Evolutionary conservation across 2,113 vertebrate genomes (phyloP).

Genomic region (Axis porcinus): DNA sequence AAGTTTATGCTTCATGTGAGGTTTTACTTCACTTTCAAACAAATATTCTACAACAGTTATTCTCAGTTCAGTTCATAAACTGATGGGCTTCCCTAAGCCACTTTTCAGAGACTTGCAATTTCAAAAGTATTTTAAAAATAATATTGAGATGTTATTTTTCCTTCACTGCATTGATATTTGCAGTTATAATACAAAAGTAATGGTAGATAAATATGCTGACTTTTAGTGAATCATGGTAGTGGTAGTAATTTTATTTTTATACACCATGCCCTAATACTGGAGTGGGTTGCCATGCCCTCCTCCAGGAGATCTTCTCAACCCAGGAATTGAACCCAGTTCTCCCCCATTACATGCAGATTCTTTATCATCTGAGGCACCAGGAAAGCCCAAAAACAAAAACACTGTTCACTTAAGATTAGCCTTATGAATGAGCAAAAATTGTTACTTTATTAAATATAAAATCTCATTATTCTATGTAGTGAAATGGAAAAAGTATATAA

Average conservation of each 20-base stretch:
- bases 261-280: accelerated
- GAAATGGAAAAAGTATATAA: not conserved
- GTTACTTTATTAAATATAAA: not conserved
- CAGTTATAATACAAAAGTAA: not conserved
- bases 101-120: not conserved
- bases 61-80: not conserved
- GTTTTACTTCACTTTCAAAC: not conserved
- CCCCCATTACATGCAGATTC: not conserved
- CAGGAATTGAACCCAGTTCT: not conserved
- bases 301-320: not conserved
- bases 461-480: not conserved
- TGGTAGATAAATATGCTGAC: not conserved
- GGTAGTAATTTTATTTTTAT: not conserved
- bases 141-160: not conserved
- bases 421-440: not conserved
- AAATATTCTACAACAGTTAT: not conserved
- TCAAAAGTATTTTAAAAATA: not conserved
- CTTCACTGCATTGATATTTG: not conserved
- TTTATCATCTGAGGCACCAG: not conserved
- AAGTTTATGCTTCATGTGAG: not conserved
- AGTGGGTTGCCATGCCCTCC: not conserved
- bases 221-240: not conserved
- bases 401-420: not conserved
- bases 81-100: accelerated
- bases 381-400: not conserved